Evolutionary conservation across 1,140 invertebrate genomes (phyloP).

Genomic region (Drosophila tropicalis): DNA sequence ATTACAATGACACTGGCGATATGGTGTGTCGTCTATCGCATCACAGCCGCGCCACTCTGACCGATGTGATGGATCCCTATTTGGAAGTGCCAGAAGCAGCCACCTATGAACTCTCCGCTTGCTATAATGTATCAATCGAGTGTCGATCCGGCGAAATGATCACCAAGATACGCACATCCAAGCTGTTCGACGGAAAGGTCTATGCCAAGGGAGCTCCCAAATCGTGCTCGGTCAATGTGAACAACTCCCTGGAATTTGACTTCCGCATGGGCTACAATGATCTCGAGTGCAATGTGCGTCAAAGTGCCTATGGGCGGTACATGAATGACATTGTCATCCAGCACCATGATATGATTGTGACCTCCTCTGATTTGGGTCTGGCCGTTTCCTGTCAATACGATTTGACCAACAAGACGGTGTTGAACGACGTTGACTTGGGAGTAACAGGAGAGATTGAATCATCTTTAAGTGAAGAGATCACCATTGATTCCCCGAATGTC

Average conservation of each 20-base stretch:
- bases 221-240: slow-evolving; percentile 94
- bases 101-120: slow-evolving; percentile 95
- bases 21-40: slow-evolving; percentile 96
- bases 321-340: slow-evolving; percentile 95
- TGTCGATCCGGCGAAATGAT: slow-evolving; percentile 96
- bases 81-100: slow-evolving; percentile 93
- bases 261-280: slow-evolving; percentile 95
- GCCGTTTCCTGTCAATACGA: slow-evolving; percentile 97
- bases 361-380: slow-evolving; percentile 95
- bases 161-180: slow-evolving; percentile 94
- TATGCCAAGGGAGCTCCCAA: slow-evolving; percentile 97
- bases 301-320: slow-evolving; percentile 92
- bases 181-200: slow-evolving; percentile 96
- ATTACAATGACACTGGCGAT: slow-evolving; percentile 95
- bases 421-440: slow-evolving; percentile 94
- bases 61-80: slow-evolving; percentile 95
- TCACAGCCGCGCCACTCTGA: slow-evolving; percentile 93
- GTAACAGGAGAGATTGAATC: slow-evolving; percentile 93
- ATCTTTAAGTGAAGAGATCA: slow-evolving; percentile 91
- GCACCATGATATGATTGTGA: slow-evolving; percentile 97
- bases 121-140: slow-evolving; percentile 97
- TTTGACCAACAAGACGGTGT: slow-evolving; percentile 95
- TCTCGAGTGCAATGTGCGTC: slow-evolving; percentile 94
- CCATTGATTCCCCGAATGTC: slow-evolving; percentile 96
- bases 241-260: slow-evolving; percentile 93